These are phyloP conservation scores for Thereva unica DNA, from an alignment of 2,888 invertebrate genomes.

Conservation along the genomic window DNA sequence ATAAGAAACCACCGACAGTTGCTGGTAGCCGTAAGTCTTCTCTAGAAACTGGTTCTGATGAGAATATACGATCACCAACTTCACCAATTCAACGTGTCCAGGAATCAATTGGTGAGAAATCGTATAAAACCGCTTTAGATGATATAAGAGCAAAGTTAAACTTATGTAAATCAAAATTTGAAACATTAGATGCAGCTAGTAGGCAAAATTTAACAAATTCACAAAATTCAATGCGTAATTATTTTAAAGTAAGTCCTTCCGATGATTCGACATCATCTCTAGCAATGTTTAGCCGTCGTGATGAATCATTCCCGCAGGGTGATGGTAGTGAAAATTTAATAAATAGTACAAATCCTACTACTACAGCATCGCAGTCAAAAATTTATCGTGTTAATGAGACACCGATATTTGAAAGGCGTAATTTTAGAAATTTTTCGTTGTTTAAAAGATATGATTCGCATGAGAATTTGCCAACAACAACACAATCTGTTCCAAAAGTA, in stretches of 20 bases:
- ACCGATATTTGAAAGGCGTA: conserved; percentile 54
- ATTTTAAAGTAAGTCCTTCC: conserved; percentile 47
- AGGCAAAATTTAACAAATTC: conserved; percentile 52
- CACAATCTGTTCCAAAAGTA: background rate
- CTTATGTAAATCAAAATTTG: conserved; percentile 55
- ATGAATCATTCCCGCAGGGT: background rate
- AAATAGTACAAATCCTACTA: conserved; percentile 32
- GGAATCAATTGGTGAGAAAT: conserved; percentile 48
- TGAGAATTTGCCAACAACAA: conserved; percentile 50
- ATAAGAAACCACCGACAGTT: conserved; percentile 10
- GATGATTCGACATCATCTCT: conserved; percentile 8
- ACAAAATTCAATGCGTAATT: conserved; percentile 54
- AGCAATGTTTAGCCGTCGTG: conserved; percentile 37
- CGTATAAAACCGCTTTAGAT: conserved; percentile 53
- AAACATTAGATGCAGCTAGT: conserved; percentile 54
- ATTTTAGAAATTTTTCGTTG: conserved; percentile 39
- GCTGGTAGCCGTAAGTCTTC: conserved; percentile 36
- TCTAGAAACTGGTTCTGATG: conserved; percentile 30
- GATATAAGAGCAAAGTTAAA: conserved; percentile 55
- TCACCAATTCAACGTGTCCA: conserved; percentile 21
- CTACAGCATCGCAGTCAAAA: conserved; percentile 48
- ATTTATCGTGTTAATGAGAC: conserved; percentile 56
- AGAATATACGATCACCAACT: conserved; percentile 9
- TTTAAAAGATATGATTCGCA: conserved; percentile 50
- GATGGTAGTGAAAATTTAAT: conserved; percentile 25